phyloP scores from a whole-genome alignment of 1,140 invertebrate genomes.

The Atopsyche davidsoni region DNA sequence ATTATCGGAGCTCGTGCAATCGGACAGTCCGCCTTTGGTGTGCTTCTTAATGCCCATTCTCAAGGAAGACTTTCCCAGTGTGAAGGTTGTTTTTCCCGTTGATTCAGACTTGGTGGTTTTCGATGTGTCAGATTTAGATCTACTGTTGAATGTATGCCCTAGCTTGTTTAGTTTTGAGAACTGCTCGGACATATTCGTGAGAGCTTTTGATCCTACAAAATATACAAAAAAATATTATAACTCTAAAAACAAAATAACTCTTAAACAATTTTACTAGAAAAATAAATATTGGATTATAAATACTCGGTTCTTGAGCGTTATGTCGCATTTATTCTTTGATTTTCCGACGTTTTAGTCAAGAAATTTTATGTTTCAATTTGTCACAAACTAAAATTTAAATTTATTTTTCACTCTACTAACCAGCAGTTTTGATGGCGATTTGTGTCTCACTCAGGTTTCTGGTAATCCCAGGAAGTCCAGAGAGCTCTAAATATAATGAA shows the following conservation, averaged over 20 bases:
- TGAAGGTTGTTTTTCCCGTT: constrained; percentile 47
- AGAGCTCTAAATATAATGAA: constrained; percentile 41
- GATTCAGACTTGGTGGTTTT: constrained; percentile 39
- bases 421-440: constrained; percentile 34
- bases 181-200: constrained; percentile 77
- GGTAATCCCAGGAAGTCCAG: constrained; percentile 45
- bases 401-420: constrained; percentile 4
- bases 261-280: constrained; percentile 1
- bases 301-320: too few relatives aligned
- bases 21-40: constrained; percentile 43
- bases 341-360: too few relatives aligned
- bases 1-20: constrained; percentile 46
- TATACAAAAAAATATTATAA: background rate
- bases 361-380: too few relatives aligned
- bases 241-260: constrained; percentile 23
- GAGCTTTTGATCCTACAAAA: constrained; percentile 65
- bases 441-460: constrained; percentile 55
- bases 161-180: constrained; percentile 76
- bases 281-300: too few relatives aligned
- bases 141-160: constrained; percentile 58
- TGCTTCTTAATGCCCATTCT: constrained; percentile 34
- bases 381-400: too few relatives aligned
- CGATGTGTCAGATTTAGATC: constrained; percentile 35
- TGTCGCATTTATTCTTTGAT: too few relatives aligned
- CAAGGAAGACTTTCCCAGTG: constrained; percentile 39